Percentiles rank a stretch among this genome's conserved stretches.
Conservation (phyloP, 2,888 invertebrate species). For the Drosophila mayaguana region DNA sequence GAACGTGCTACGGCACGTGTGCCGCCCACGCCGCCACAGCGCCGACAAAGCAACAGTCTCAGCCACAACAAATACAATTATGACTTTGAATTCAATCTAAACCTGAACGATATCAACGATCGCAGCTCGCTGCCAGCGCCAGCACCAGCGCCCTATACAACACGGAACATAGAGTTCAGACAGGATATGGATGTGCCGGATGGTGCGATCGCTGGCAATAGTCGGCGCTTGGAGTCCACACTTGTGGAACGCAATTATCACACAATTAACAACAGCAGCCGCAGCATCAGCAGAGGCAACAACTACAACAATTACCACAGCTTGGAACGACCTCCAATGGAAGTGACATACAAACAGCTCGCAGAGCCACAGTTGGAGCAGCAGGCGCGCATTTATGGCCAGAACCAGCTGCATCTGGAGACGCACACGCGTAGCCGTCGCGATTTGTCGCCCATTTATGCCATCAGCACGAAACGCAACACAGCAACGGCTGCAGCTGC, state of each 20-base stretch:
- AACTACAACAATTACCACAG: slow-evolving; percentile 40
- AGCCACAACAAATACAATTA: slow-evolving; percentile 75
- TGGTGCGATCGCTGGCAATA: slow-evolving; percentile 52
- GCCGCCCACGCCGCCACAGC: slow-evolving; percentile 65
- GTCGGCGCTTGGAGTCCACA: slow-evolving; percentile 59
- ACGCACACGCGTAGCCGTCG: slow-evolving; percentile 70
- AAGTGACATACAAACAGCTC: slow-evolving; percentile 31
- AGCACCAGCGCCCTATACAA: slow-evolving; percentile 32
- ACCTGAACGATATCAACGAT: slow-evolving; percentile 71
- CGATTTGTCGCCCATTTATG: slow-evolving; percentile 82
- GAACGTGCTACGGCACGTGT: slow-evolving; percentile 45
- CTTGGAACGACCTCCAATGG: slow-evolving; percentile 22
- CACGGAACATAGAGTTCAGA: slow-evolving; percentile 40
- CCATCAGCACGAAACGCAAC: slow-evolving; percentile 77
- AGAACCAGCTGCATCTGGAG: slow-evolving; percentile 63
- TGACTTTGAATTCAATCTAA: slow-evolving; percentile 81
- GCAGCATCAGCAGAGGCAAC: slow-evolving; percentile 34
- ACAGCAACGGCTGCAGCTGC: slow-evolving; percentile 34
- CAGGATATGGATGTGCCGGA: slow-evolving; percentile 71
- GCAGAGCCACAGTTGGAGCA: slow-evolving; percentile 31
- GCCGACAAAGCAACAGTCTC: slow-evolving; percentile 44
- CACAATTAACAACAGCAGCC: slow-evolving; percentile 80
- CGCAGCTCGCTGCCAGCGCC: slow-evolving; percentile 53
- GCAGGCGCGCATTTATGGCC: slow-evolving; percentile 71
- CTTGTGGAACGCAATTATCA: slow-evolving; percentile 85